Evolutionary conservation across 2,888 invertebrate species (phyloP).

Genomic region (Campoplex capitator): DNA sequence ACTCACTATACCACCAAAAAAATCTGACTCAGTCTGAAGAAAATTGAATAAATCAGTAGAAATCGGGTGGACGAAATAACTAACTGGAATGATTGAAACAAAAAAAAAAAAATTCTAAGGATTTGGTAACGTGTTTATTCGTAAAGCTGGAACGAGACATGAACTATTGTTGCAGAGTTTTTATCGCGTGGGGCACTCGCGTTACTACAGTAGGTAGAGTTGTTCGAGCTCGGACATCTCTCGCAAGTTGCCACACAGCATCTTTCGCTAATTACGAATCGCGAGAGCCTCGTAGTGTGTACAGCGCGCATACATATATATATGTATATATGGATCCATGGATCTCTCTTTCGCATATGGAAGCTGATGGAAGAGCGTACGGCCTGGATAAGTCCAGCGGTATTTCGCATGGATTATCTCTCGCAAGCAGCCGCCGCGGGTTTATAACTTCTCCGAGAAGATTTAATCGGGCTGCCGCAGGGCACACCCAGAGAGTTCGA

Average conservation of each 20-base stretch:
- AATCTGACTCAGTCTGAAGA: too few relatives aligned
- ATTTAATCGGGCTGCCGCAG: constrained; percentile 59
- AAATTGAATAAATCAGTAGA: too few relatives aligned
- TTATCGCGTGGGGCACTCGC: too few relatives aligned
- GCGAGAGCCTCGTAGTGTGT: too few relatives aligned
- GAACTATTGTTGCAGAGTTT: neutral
- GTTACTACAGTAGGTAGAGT: too few relatives aligned
- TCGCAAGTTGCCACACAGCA: too few relatives aligned
- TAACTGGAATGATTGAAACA: neutral
- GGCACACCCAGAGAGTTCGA: constrained; percentile 66
- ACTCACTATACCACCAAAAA: neutral
- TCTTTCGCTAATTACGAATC: too few relatives aligned
- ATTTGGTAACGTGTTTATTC: neutral
- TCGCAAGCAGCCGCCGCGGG: constrained; percentile 22
- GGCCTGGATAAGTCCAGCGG: constrained; percentile 14
- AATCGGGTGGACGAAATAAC: neutral
- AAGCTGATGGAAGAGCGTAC: constrained; percentile 33
- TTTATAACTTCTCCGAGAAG: constrained; percentile 53
- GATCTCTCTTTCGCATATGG: constrained; percentile 21
- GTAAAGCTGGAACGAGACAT: neutral
- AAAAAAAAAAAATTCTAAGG: neutral
- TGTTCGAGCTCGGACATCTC: too few relatives aligned
- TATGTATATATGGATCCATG: constrained; percentile 4
- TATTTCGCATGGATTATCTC: constrained; percentile 23
- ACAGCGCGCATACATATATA: too few relatives aligned